phyloP scores from a whole-genome alignment of 2,797 vertebrate species.

The Cheirogaleus major region DNA sequence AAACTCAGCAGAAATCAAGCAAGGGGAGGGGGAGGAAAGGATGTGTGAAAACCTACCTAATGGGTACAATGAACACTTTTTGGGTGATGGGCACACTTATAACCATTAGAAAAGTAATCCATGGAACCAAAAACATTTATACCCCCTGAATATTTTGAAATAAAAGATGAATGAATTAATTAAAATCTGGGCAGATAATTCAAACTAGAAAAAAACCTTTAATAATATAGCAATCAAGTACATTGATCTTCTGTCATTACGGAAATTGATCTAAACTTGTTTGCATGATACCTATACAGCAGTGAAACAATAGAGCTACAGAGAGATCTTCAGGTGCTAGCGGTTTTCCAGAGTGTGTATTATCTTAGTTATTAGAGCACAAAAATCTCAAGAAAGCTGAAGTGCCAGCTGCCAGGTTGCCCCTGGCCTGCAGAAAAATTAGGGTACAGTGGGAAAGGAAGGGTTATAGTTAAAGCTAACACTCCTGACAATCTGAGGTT shows the following conservation, averaged over 20 bases:
- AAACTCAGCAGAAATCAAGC: no score
- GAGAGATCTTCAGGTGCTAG: not conserved
- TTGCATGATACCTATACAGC: not conserved
- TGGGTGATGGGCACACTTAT: no score
- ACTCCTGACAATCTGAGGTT: not conserved
- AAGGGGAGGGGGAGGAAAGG: no score
- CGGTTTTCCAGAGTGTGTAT: not conserved
- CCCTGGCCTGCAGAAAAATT: not conserved
- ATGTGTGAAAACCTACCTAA: no score
- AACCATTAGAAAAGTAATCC: no score
- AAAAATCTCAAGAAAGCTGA: not conserved
- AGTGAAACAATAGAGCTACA: not conserved
- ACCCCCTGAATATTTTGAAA: no score
- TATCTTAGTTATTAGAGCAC: not conserved
- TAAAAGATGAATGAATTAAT: not conserved
- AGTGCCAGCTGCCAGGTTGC: not conserved
- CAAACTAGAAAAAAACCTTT: not conserved
- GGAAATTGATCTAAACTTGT: not conserved
- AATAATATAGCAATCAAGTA: not conserved
- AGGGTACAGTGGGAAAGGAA: not conserved
- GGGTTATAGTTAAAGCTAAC: not conserved
- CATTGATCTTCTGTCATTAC: not conserved
- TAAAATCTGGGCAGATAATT: not conserved
- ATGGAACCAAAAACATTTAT: no score
- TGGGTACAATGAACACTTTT: no score